Base-by-base conservation (phyloP, 2,797 vertebrate genomes). In the Microtus obscurus region DNA sequence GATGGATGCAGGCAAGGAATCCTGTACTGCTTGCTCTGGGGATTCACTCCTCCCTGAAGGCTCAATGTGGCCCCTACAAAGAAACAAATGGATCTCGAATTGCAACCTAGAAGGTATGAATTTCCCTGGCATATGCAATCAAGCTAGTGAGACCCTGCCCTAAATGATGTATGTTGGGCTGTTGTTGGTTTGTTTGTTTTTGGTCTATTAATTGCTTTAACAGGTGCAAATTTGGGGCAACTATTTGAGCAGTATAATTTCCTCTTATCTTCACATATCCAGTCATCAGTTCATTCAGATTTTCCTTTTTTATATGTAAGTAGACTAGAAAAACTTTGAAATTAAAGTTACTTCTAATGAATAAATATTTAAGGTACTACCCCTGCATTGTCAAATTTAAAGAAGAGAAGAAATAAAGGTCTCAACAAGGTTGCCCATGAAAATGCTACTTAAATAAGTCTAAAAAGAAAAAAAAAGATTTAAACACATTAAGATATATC, bases 381-480 rank as follows among this genome's bases (percentile, higher is more conserved):
- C 3, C 9, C 40, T 78, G 16, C 37, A 87, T 76, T 79, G 43
- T 79, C 0, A 27, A 34, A 21, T 51, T 51, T 51, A 69, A 87
- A 48, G 34, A 25, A 76, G 14, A 29, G 10, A 29, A 71, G n/a
- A 71, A 82, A 61, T 61, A 17, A 69, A 88, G 8, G 19, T 90
- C 51, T 87, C n/a, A 25, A 1, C 59, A 37, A 85, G 8, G 1
- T 77, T 88, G 29, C 51, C 63, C 1, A 85, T 40, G 27, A 73
- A 67, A 85, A 48, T 79, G 23, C 43, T 91, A 87, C 31, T 65
- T 16, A 90, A 79, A 17, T 82, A 43, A 78, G 82, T 87, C 9
- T 40, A 40, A 73, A 91, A 40, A 29, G 4, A 43, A 81, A 82
- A 82, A 82, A 34, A 73, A 61, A 86, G 34, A 4, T 3, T 11